These are phyloP conservation scores for Austrolebias charrua DNA, from an alignment of 2,797 vertebrate species.

Conservation along the genomic window DNA sequence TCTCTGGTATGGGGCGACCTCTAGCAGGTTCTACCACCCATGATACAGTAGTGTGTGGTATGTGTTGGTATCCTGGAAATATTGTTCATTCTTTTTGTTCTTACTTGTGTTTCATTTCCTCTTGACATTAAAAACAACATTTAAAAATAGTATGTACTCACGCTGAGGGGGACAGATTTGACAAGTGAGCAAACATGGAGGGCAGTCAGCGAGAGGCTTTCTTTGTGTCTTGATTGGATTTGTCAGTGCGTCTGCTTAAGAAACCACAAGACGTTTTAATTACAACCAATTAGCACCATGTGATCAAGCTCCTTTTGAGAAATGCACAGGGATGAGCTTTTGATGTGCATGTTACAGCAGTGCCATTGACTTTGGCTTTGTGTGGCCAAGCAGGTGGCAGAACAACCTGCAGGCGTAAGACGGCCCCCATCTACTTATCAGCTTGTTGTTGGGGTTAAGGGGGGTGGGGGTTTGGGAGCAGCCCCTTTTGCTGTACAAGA, in stretches of 20 bases:
- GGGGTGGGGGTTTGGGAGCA: conserved; percentile 50
- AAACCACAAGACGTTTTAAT: conserved; percentile 59
- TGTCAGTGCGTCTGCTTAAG: conserved; percentile 51
- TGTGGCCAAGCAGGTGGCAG: conserved; percentile 41
- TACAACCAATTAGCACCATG: conserved; percentile 65
- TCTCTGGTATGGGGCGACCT: conserved; percentile 1
- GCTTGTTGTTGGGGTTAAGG: conserved; percentile 45
- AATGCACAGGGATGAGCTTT: conserved; percentile 55
- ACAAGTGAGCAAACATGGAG: conserved; percentile 21
- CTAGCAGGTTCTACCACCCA: neutral
- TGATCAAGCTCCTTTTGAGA: conserved; percentile 60
- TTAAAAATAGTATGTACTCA: conserved; percentile 10
- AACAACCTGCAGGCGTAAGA: conserved; percentile 31
- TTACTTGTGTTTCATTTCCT: neutral
- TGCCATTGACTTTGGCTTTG: conserved; percentile 60
- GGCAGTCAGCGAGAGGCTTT: conserved; percentile 20
- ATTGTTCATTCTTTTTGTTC: conserved; percentile 3
- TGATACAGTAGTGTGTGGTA: neutral
- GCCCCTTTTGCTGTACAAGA: conserved; percentile 40
- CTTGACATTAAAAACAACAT: conserved; percentile 10
- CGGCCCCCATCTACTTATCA: conserved; percentile 50
- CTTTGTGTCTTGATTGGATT: conserved; percentile 33
- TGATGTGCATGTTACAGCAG: conserved; percentile 15
- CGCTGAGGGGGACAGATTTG: conserved; percentile 20
- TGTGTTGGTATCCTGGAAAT: neutral